Evolutionary conservation across 37 sponge, comb jelly and placozoan species (phyloP).

Genomic region (Haliclona indistincta): DNA sequence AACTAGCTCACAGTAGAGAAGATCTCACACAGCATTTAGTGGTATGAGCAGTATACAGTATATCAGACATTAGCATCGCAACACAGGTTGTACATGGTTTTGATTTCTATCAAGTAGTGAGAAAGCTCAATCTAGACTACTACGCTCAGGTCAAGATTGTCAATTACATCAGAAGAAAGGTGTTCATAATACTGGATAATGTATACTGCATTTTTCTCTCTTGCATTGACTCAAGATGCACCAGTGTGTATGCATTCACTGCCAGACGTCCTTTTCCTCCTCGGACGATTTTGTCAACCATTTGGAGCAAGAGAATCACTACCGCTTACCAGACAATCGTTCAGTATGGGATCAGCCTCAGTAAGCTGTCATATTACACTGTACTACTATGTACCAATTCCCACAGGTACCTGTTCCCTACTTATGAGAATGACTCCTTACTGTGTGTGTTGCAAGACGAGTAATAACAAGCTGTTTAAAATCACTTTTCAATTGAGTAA

Average conservation of each 20-base stretch:
- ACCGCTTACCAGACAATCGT: constrained; percentile 33
- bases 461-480: constrained; percentile 10
- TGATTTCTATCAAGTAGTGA: neutral
- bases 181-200: neutral
- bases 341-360: constrained; percentile 74
- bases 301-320: constrained; percentile 56
- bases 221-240: constrained; percentile 10
- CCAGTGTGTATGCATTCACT: constrained; percentile 19
- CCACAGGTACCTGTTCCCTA: constrained; percentile 71
- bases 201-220: neutral
- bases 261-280: constrained; percentile 4
- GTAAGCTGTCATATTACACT: constrained; percentile 36
- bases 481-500: no score
- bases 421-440: constrained; percentile 78
- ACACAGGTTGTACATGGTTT: constrained; percentile 50
- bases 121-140: constrained; percentile 35
- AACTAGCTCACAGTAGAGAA: neutral
- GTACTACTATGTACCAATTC: neutral
- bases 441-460: constrained; percentile 56
- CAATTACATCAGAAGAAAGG: constrained; percentile 80
- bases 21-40: constrained; percentile 44
- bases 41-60: neutral
- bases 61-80: neutral
- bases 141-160: constrained; percentile 65
- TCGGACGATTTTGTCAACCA: constrained; percentile 40